Evolutionary conservation across 2,888 invertebrate genomes (phyloP).

Genomic region (Belgica antarctica): DNA sequence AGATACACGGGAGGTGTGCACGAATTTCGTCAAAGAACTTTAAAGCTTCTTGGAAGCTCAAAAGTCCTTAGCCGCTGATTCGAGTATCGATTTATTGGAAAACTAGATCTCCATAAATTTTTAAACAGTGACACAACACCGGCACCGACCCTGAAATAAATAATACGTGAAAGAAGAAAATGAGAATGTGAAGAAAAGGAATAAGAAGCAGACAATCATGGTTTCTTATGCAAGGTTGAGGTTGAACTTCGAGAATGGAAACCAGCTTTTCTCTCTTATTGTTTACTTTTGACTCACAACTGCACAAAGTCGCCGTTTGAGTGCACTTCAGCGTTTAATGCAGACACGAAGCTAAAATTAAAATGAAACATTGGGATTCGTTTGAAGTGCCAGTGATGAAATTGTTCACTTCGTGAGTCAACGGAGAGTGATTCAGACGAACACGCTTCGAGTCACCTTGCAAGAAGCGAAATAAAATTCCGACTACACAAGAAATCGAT

Average conservation of each 20-base stretch:
- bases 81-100: no score
- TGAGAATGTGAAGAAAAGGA: not conserved
- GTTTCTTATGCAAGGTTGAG: constrained; percentile 20
- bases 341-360: not conserved
- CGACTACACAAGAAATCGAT: not conserved
- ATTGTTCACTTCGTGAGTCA: not conserved
- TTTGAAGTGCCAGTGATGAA: no score
- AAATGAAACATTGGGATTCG: not conserved
- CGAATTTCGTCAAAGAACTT: no score
- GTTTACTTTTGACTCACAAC: constrained; percentile 10
- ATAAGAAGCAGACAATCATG: constrained; percentile 2
- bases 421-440: not conserved
- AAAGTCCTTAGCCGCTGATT: no score
- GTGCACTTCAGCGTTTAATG: not conserved
- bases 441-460: constrained; percentile 5
- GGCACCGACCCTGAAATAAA: no score
- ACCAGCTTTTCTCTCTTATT: no score
- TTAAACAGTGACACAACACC: no score
- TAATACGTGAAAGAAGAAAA: not conserved
- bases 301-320: not conserved
- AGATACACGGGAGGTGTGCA: no score
- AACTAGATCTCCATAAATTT: no score
- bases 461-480: not conserved
- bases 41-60: no score
- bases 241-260: not conserved